phyloP scores from a whole-genome alignment of 2,888 invertebrate species.

The Rambutsinella grinnellia region DNA sequence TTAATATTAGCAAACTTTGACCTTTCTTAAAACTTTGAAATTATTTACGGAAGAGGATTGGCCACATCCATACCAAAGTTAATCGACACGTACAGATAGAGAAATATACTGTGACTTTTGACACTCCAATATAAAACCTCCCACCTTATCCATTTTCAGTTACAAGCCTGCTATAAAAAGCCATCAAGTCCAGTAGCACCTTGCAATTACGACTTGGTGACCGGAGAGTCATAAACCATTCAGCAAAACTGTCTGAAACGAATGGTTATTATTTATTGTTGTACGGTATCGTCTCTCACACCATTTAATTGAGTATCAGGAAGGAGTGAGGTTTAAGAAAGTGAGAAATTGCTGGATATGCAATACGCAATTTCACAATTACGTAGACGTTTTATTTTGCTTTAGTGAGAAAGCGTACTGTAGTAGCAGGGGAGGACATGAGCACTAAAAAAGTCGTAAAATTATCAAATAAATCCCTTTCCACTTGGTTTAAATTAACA shows the following conservation, averaged over 20 bases:
- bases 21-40: too few species aligned
- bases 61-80: too few species aligned
- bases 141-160: neutral
- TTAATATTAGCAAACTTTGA: too few species aligned
- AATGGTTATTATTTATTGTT: constrained; percentile 51
- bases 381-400: too few species aligned
- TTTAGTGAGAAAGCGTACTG: neutral
- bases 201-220: constrained; percentile 54
- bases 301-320: neutral
- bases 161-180: constrained; percentile 12
- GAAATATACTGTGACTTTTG: too few species aligned
- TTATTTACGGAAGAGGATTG: too few species aligned
- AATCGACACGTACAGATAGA: too few species aligned
- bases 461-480: constrained; percentile 45
- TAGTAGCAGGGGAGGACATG: neutral
- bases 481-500: too few species aligned
- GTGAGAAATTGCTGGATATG: neutral
- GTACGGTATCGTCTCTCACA: constrained; percentile 12
- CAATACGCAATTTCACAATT: neutral
- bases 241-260: constrained; percentile 51
- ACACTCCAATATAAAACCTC: neutral
- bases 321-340: constrained; percentile 5
- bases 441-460: constrained; percentile 41
- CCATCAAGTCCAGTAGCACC: constrained; percentile 54
- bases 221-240: constrained; percentile 57